Base-by-base conservation (phyloP, 2,797 vertebrate genomes). In the Emydoidea blandingii region DNA sequence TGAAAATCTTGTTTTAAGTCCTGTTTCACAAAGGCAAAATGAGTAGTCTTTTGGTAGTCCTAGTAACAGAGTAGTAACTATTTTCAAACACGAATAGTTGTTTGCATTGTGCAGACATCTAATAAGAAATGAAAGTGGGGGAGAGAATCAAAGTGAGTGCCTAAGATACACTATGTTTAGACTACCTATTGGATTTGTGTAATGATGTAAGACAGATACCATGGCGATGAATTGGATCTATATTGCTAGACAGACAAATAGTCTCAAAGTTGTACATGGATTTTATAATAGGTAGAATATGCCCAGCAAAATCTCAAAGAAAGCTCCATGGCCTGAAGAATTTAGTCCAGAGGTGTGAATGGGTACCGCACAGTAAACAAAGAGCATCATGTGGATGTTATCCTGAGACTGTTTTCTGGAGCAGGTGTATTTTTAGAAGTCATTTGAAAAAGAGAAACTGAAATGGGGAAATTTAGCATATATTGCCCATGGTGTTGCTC, bases 161-260 rank as follows among this genome's bases (percentile, higher is more conserved):
- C 85, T 88, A 41, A 27, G 37, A 15, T 29, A 50, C 54, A 0
- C 4, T 76, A 79, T 88, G 12, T 91, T 96, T 91, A 81, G 44
- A 57, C 16, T 91, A 81, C 9, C 8, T 92, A 72, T 14, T 90
- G 81, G 76, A 91, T 96, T 93, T 96, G 59, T 76, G 11, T 29
- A 44, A 34, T 29, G 16, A 85, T 6, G 41, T 34, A 85, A 94
- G n/a, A 62, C 57, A 4, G 83, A 1, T 88, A 95, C 18, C 21
- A 86, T 41, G 19, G 81, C 6, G 25, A 21, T 47, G 5, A 19
- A 8, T 47, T 53, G 1, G 0, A n/a, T 85, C 29, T 54, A 53
- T 10, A 23, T 85, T 83, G 47, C 16, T 85, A 86, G n/a, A 34
- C 7, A 37, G 34, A 74, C 44, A 87, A 81, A 72, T 44, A 65